A percentile compares a stretch with the other conserved stretches of the same genome.
Evolutionary conservation across 2,113 vertebrate species (phyloP).

Genomic region (Sisor rabdophorus): DNA sequence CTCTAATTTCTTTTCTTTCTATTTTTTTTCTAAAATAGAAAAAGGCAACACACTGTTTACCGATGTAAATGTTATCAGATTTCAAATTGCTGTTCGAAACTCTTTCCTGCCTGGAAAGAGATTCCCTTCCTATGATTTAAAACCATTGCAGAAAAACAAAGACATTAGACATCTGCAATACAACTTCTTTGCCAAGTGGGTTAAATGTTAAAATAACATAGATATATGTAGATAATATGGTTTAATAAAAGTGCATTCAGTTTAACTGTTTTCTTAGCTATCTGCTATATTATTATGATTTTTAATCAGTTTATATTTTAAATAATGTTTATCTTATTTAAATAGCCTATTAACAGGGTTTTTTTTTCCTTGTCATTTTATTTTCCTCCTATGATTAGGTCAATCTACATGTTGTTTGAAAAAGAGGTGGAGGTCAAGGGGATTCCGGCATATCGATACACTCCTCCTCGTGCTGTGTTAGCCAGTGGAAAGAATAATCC

Average conservation of each 20-base stretch:
- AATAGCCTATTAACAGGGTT: neutral
- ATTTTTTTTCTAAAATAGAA: neutral
- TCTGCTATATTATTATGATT: neutral
- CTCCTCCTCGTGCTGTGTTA: slow-evolving; percentile 76
- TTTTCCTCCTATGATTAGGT: slow-evolving; percentile 64
- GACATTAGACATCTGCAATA: neutral
- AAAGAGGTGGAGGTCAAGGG: slow-evolving; percentile 77
- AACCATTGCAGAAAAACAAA: slow-evolving; percentile 27
- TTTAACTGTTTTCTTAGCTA: neutral
- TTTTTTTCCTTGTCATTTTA: neutral
- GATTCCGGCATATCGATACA: slow-evolving; percentile 83
- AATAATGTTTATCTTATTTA: neutral
- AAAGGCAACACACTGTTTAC: neutral
- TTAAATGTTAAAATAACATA: neutral
- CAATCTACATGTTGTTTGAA: slow-evolving; percentile 83
- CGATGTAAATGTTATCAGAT: neutral
- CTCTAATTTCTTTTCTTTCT: slow-evolving; percentile 13
- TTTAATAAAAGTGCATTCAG: neutral
- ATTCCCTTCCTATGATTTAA: slow-evolving; percentile 23
- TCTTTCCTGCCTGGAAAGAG: slow-evolving; percentile 2
- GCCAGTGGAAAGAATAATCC: slow-evolving; percentile 82
- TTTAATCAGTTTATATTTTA: neutral
- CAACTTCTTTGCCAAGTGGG: slow-evolving; percentile 8
- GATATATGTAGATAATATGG: neutral
- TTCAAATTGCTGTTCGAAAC: neutral